Evolutionary conservation across 2,113 vertebrate species (phyloP).

Genomic region (Trematocara macrostoma): DNA sequence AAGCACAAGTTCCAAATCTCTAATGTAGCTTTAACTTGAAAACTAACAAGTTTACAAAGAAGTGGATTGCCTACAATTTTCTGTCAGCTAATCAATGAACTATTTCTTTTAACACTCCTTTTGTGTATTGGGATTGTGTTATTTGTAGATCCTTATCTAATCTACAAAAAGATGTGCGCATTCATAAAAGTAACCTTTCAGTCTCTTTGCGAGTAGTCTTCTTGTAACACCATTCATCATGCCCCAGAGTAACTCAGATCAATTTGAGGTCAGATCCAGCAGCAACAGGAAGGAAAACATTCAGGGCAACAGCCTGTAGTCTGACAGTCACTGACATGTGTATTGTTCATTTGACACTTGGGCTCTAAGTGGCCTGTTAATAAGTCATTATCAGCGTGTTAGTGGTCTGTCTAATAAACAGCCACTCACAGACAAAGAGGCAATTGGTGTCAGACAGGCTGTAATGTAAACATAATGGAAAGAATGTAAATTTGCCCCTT

Average conservation of each 20-base stretch:
- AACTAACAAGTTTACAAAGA: not conserved
- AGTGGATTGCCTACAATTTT: not conserved
- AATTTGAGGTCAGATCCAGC: not conserved
- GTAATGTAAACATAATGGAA: not conserved
- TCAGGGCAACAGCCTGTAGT: not conserved
- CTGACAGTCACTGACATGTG: constrained; percentile 32
- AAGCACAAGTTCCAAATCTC: not conserved
- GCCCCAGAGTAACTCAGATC: not conserved
- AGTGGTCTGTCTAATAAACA: constrained; percentile 44
- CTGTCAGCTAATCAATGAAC: not conserved
- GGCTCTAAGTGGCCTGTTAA: constrained; percentile 63
- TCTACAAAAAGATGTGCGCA: not conserved
- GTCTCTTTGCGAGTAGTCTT: not conserved
- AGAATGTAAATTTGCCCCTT: not conserved
- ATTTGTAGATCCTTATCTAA: not conserved
- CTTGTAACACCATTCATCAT: not conserved
- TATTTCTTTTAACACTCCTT: not conserved
- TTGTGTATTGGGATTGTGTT: not conserved
- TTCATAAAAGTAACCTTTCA: not conserved
- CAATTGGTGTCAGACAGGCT: constrained; percentile 38
- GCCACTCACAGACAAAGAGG: not conserved
- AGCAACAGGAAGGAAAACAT: not conserved
- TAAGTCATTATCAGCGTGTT: constrained; percentile 64
- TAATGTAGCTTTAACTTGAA: not conserved
- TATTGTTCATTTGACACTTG: constrained; percentile 59